Evolutionary conservation across 37 sponge, comb jelly and placozoan genomes (phyloP), one percentile per base, ranked within the genome.

Genomic region (Bolinopsis microptera): DNA sequence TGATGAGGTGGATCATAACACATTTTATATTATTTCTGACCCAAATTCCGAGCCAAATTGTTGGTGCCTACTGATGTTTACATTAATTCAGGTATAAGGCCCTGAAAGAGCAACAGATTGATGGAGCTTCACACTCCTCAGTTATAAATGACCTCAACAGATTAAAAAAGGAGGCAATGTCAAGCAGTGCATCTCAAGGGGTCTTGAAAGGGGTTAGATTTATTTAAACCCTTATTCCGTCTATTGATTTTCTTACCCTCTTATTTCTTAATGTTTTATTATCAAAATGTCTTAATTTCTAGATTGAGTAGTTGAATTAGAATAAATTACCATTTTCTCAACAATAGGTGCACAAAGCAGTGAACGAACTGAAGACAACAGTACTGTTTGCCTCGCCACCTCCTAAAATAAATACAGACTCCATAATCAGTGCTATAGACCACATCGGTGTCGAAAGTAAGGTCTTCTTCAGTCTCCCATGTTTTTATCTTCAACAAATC

Each of bases 401-500:
- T 1, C 36, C 36, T 2, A 77, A 34, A 32, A 32, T 77, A 1
- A 32, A 77, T 34, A 1, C 16, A 3, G 5, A 77, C 2, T 21
- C 80, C 3, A 27, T 77, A 0, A 1, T 77, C 27, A 13, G 32
- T 9, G 36, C 37, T 77, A 77, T 77, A 34, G 80, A 77, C 33
- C 80, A 77, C 80, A 77, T 77, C 33, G 80, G 80, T 9, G 21
- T 77, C 28, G 80, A 77, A 33, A 32, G 80, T 77, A 18, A 77
- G 80, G 35, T 13, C 61, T 48, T 5, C 13, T 48, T 48, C 5
- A 48, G n/a, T n/a, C n/a, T n/a, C n/a, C n/a, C n/a, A n/a, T n/a
- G n/a, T n/a, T n/a, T n/a, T n/a, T n/a, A n/a, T n/a, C n/a, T n/a
- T n/a, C n/a, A n/a, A n/a, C n/a, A n/a, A n/a, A n/a, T n/a, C n/a